Base-by-base conservation (phyloP, 2,113 vertebrate species). In the Apodemus sylvaticus region DNA sequence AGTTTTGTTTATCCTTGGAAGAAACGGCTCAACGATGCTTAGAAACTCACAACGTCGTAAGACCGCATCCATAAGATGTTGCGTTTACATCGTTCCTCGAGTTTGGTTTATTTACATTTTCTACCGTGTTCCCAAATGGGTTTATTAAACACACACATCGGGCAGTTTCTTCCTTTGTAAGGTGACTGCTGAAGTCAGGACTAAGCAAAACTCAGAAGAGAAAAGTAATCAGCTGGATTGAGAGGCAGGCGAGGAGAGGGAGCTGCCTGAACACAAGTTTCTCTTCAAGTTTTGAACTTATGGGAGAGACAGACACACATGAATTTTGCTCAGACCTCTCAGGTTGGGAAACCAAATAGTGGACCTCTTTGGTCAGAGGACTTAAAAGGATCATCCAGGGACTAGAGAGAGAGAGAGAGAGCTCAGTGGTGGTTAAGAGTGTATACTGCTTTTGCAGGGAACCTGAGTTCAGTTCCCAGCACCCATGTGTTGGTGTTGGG, bases 1-100 rank as follows among this genome's bases (percentile, higher is more conserved):
- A 29, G 60, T 93, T 96, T 89, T 96, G 94, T 96, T 96, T 98
- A 89, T 95, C 85, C 94, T 95, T 77, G 83, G 64, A 91, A 94
- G 96, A 71, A 77, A 82, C 29, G 88, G 90, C 90, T 73, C 86
- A 90, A 89, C 62, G 92, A 60, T 88, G 81, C 89, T 94, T 94
- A 92, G 96, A 93, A 70, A 95, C 73, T 88, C 66, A 12, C 88
- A 90, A 85, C 73, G 64, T 20, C 36, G 2, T n/a, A 60, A 83
- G 81, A 86, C 77, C 53, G 1, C 45, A 81, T 94, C 81, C 48
- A 3, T 68, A 91, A 96, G 78, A 85, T 34, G 42, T 60, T 86
- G 64, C 0, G n/a, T 76, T 39, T 78, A 85, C 20, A 24, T 78
- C 58, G 60, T 9, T 90, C 89, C 55, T 83, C 74, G 19, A 83